A percentile compares a stretch with the other conserved stretches of the same genome.
Evolutionary conservation across 2,797 vertebrate genomes (phyloP).

Genomic region (Sebastes matsubarae): DNA sequence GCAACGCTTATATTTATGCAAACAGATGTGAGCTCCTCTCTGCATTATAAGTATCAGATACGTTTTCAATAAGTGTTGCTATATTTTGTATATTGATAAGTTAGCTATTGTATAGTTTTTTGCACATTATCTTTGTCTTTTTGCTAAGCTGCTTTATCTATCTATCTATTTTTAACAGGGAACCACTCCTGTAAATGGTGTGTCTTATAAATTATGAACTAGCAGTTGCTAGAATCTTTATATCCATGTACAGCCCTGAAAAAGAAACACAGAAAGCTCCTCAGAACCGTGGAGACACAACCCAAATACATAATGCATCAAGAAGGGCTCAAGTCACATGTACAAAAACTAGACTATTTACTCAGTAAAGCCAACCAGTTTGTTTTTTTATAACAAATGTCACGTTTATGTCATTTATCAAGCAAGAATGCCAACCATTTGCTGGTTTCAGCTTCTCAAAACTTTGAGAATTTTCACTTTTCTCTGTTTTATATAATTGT

Average conservation of each 20-base stretch:
- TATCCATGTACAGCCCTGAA: not conserved
- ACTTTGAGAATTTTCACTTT: not conserved
- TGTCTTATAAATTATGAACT: not conserved
- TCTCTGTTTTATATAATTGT: not conserved
- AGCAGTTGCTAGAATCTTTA: not conserved
- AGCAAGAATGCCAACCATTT: not conserved
- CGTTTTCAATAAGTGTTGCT: not conserved
- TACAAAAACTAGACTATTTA: not conserved
- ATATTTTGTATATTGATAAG: no score
- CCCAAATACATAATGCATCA: slow-evolving; percentile 16
- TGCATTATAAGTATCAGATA: not conserved
- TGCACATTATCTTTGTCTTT: not conserved
- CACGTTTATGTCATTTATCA: not conserved
- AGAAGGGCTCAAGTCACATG: not conserved
- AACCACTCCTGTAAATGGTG: not conserved
- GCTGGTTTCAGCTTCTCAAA: not conserved
- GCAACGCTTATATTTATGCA: not conserved
- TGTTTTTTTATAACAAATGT: not conserved
- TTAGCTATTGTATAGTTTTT: not conserved
- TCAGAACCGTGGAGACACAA: not conserved
- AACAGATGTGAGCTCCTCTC: not conserved
- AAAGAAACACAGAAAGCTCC: not conserved
- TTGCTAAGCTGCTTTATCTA: not conserved
- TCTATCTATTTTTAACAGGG: not conserved
- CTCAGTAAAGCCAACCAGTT: not conserved